These are phyloP conservation scores for Nicator chloris DNA, from an alignment of 2,113 vertebrate genomes.

Conservation along the genomic window DNA sequence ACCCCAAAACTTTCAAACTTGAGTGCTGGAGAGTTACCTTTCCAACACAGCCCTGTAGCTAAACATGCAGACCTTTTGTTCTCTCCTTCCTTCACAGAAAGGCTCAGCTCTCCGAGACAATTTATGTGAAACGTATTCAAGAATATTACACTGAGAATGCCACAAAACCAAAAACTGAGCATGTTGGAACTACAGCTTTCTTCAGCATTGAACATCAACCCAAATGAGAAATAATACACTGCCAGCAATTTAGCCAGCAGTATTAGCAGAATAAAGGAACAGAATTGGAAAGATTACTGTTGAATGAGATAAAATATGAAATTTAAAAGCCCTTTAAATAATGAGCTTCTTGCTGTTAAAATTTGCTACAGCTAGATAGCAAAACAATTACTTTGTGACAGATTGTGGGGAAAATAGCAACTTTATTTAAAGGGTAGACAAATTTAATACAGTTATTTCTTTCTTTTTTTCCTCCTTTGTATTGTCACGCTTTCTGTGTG, in stretches of 20 bases:
- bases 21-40: neutral
- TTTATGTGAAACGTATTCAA: neutral
- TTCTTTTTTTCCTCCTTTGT: constrained; percentile 40
- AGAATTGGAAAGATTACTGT: constrained; percentile 36
- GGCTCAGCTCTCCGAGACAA: neutral
- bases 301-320: constrained; percentile 54
- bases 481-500: neutral
- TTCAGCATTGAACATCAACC: neutral
- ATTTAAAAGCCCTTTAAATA: constrained; percentile 62
- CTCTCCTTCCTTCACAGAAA: neutral
- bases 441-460: constrained; percentile 45
- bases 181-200: neutral
- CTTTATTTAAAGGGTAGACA: constrained; percentile 42
- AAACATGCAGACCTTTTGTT: neutral
- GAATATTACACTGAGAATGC: neutral
- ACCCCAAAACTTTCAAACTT: neutral
- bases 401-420: constrained; percentile 29
- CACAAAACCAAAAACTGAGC: neutral
- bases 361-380: constrained; percentile 43
- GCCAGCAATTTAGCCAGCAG: neutral
- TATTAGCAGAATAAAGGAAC: constrained; percentile 43
- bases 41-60: neutral
- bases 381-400: constrained; percentile 59
- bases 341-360: constrained; percentile 57
- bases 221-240: neutral